Conservation (phyloP, 2,888 invertebrate species). For the Cremastinae sp. region DNA sequence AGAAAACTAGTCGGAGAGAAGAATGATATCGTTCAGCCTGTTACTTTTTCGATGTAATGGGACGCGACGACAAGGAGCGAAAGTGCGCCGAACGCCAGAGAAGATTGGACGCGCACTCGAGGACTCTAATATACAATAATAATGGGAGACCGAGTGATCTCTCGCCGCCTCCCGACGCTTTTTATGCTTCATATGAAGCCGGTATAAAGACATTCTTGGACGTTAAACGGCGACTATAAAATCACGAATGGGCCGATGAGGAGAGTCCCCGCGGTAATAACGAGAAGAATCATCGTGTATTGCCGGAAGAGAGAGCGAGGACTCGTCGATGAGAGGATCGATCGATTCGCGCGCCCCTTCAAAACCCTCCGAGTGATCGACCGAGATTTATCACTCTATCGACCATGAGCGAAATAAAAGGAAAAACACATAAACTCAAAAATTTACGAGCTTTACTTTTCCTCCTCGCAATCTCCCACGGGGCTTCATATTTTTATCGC, state of each 20-base stretch:
- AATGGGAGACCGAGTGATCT: slow-evolving; percentile 43
- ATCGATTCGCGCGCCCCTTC: slow-evolving; percentile 27
- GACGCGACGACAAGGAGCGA: slow-evolving; percentile 30
- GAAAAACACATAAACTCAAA: not conserved
- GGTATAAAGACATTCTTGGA: not conserved
- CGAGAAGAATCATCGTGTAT: slow-evolving; percentile 23
- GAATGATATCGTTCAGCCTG: slow-evolving; percentile 52
- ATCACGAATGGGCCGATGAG: not conserved
- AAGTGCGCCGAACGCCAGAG: not conserved
- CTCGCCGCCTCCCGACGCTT: slow-evolving; percentile 18
- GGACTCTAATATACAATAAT: slow-evolving; percentile 54
- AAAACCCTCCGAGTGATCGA: slow-evolving; percentile 9
- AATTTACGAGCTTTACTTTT: slow-evolving; percentile 22
- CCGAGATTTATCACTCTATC: slow-evolving; percentile 36
- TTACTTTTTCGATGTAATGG: slow-evolving; percentile 40
- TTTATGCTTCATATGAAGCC: not conserved
- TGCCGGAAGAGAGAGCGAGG: slow-evolving; percentile 30
- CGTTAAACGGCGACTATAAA: no score
- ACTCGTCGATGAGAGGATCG: slow-evolving; percentile 32
- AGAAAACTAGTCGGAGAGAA: slow-evolving; percentile 52
- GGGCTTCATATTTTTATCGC: slow-evolving; percentile 25
- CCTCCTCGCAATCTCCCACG: slow-evolving; percentile 27
- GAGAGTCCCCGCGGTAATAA: slow-evolving; percentile 4
- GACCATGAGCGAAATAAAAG: not conserved
- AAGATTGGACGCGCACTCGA: slow-evolving; percentile 2